phyloP scores from a whole-genome alignment of 2,888 invertebrate genomes.

The Endotricha flammealis region DNA sequence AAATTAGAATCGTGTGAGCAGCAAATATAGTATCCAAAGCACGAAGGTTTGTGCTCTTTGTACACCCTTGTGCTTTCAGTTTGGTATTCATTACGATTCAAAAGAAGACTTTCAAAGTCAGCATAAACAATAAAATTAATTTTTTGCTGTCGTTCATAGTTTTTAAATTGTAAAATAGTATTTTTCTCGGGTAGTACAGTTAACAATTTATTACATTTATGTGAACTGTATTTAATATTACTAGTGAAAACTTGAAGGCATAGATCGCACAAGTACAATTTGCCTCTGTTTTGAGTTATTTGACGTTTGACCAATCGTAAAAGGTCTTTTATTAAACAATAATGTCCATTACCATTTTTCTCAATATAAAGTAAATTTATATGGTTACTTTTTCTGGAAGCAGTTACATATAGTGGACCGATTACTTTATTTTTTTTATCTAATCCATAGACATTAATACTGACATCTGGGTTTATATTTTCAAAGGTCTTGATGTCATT shows the following conservation, averaged over 20 bases:
- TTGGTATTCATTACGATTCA: too few relatives aligned
- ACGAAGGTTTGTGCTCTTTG: conserved; percentile 8
- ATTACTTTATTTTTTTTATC: conserved; percentile 13
- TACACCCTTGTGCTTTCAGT: not conserved
- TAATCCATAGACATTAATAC: conserved; percentile 18
- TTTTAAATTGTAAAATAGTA: conserved; percentile 13
- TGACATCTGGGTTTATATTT: conserved; percentile 13
- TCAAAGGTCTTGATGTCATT: conserved; percentile 18
- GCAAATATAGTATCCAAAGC: conserved; percentile 13
- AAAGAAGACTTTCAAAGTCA: not conserved
- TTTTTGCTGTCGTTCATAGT: conserved; percentile 19
- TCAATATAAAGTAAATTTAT: conserved; percentile 20
- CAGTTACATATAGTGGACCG: conserved; percentile 18
- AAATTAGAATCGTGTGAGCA: conserved; percentile 11
- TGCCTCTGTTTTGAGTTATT: conserved; percentile 15
- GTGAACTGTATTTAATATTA: conserved; percentile 12
- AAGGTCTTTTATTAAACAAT: conserved; percentile 21
- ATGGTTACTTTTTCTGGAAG: conserved; percentile 13
- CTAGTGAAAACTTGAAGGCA: conserved; percentile 18
- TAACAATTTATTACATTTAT: conserved; percentile 11
- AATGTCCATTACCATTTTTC: conserved; percentile 14
- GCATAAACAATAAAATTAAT: conserved; percentile 12
- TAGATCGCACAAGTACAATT: conserved; percentile 17
- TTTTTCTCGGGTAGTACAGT: conserved; percentile 11
- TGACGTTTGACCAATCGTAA: conserved; percentile 16